Evolutionary conservation across 2,113 vertebrate genomes (phyloP), one percentile per base, ranked within the genome.

Genomic region (Platysteira castanea): DNA sequence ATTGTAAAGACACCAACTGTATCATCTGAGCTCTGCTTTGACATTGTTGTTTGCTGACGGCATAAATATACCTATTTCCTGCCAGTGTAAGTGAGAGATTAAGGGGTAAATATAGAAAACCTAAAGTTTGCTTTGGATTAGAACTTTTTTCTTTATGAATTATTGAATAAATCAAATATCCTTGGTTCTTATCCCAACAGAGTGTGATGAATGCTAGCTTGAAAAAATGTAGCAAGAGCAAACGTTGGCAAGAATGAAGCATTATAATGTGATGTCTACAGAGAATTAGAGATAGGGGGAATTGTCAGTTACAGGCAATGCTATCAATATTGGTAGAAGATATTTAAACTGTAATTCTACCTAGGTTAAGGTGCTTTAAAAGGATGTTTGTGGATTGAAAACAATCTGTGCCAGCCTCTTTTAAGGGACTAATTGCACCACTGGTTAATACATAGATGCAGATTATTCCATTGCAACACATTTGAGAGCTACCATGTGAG

Each of bases 101-200:
- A 97, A 87, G 94, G 93, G 84, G 90, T 96, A 96, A 97, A 97
- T 96, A 96, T 96, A 95, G 96, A 94, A 97, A 97, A 94, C 64
- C 83, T 94, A 92, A 97, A 97, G 96, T 96, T 97, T 97, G 93
- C 93, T 96, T 96, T 97, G 95, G 93, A 96, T 95, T 88, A 95
- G 95, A 97, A 95, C 92, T 97, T 97, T 96, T 97, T 93, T 94
- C 93, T 96, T 96, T 94, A 96, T 97, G 95, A 97, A 96, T 97
- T 94, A 97, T 96, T 96, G 96, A 96, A 97, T 94, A 96, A 96
- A 96, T 97, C 95, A 97, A 92, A 94, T 95, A 96, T 96, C 95
- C 64, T 96, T 97, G 95, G 95, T 95, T 96, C 96, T 92, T 87
- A 88, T 96, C 96, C 92, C 96, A 96, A 94, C 85, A 94, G 95